Base-by-base conservation (phyloP, 2,888 invertebrate genomes). In the Nasonia oneida region DNA sequence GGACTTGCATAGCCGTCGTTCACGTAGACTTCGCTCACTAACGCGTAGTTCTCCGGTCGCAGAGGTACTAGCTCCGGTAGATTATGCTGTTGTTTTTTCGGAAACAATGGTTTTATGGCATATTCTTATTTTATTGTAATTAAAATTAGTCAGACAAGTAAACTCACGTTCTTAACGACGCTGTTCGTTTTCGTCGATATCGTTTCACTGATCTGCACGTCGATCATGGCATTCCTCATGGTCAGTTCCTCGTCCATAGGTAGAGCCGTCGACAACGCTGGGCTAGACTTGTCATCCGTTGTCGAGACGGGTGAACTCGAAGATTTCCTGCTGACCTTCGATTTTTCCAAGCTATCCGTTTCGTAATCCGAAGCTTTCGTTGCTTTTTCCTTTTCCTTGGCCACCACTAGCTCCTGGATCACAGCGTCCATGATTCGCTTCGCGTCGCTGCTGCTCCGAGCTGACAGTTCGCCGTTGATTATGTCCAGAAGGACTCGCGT, bases 211-310 rank as follows among this genome's bases (percentile, higher is more conserved):
- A 95, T 95, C 88, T 94, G 94, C 10, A 94, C 94, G 92, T 96
- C 96, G 87, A 97, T 96, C 2, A 97, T 95, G 3, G 96, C 96
- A 90, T 97, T 97, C 89, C 95, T 94, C 94, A 97, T 97, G 39
- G 97, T 97, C 88, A 97, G 94, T 92, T 97, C 97, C 94, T 97
- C 97, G 91, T 97, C 97, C 91, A 97, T 94, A 0, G 97, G 97
- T 82, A 97, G 92, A 0, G 97, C 96, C 2, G 95, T 95, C 88
- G 96, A 97, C 84, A 97, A 92, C 87, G 96, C 96, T 3, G 97
- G 97, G 90, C 96, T 96, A 0, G 97, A 95, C 90, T 97, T 97
- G 5, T 90, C 89, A n/a, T 61, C 57, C n/a, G 39, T 42, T 6
- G 86, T 88, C 5, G 89, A 90, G 1, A 88, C 89, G 0, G 92